These are phyloP conservation scores for Thalassarche chlororhynchos DNA, from an alignment of 2,113 vertebrate species.

Conservation along the genomic window DNA sequence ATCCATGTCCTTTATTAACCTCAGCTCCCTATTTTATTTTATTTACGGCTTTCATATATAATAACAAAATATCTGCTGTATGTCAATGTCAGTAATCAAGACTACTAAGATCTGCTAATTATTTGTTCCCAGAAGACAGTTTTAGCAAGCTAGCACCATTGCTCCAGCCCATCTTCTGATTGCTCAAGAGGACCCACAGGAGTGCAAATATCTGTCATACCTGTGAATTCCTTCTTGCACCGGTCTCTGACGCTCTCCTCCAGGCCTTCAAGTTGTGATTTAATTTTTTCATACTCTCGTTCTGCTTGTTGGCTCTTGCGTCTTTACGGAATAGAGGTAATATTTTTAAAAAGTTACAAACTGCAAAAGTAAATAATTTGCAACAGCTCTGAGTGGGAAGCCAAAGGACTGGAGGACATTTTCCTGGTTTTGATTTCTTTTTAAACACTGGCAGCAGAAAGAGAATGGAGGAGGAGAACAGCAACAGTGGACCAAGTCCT, in stretches of 20 bases:
- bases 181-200: not conserved
- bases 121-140: not conserved
- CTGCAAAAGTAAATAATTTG: not conserved
- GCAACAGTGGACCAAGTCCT: not conserved
- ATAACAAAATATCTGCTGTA: not conserved
- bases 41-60: not conserved
- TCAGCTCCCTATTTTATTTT: not conserved
- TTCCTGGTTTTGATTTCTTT: not conserved
- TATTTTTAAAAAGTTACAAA: not conserved
- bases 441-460: not conserved
- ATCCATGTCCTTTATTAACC: not conserved
- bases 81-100: not conserved
- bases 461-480: not conserved
- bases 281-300: conserved; percentile 95
- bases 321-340: conserved; percentile 70
- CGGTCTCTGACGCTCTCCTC: conserved; percentile 96
- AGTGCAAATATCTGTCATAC: conserved; percentile 58
- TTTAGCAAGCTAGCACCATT: not conserved
- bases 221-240: conserved; percentile 98
- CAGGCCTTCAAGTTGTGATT: conserved; percentile 91
- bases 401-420: not conserved
- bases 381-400: not conserved
- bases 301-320: conserved; percentile 97
- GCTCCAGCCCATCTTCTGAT: not conserved
- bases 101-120: not conserved